phyloP scores from a whole-genome alignment of 2,113 vertebrate species.

The Alligator mississippiensis region DNA sequence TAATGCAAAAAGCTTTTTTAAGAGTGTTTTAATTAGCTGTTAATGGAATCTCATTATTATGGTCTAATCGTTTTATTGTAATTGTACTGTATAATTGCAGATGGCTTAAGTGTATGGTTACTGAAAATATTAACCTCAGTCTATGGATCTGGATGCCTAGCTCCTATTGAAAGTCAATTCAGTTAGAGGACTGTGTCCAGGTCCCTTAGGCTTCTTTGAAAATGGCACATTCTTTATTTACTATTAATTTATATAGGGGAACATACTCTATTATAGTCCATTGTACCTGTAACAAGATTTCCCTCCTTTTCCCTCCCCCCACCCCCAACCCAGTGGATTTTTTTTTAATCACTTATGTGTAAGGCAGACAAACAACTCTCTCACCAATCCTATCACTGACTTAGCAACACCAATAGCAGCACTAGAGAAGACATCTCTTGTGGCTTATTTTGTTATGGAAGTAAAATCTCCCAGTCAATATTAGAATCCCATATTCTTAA shows the following conservation, averaged over 20 bases:
- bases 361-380: no score
- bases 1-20: background rate
- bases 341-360: no score
- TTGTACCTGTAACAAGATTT: background rate
- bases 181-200: background rate
- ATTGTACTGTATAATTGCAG: background rate
- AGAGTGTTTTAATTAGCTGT: background rate
- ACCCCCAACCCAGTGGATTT: no score
- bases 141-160: background rate
- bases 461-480: background rate
- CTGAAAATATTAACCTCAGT: background rate
- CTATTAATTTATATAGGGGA: background rate
- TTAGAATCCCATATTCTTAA: background rate
- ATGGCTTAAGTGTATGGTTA: accelerated
- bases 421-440: background rate
- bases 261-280: background rate
- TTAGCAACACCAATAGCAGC: background rate
- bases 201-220: background rate
- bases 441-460: background rate
- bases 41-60: background rate
- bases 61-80: background rate
- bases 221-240: background rate
- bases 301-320: background rate
- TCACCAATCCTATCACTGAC: background rate
- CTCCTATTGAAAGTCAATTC: background rate